Evolutionary conservation across 2,113 vertebrate genomes (phyloP).

Genomic region (Dicrurus megarhynchus): DNA sequence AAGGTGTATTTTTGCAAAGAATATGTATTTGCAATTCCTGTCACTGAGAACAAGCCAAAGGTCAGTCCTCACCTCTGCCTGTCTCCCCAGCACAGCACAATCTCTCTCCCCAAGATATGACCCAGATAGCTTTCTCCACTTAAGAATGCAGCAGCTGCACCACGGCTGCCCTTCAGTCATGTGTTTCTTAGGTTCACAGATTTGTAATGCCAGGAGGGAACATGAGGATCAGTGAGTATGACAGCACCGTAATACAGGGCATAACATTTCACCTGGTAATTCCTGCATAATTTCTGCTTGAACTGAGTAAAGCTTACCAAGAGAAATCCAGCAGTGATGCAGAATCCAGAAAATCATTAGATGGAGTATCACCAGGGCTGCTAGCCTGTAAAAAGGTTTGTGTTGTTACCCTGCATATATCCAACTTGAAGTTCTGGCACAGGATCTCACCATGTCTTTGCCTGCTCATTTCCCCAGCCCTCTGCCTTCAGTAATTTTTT

Average conservation of each 20-base stretch:
- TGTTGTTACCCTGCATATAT: not conserved
- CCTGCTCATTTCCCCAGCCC: not conserved
- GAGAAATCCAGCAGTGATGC: not conserved
- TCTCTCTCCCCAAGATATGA: not conserved
- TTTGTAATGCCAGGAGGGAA: constrained; percentile 31
- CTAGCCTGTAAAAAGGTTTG: not conserved
- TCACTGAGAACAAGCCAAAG: constrained; percentile 14
- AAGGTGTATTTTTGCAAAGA: not conserved
- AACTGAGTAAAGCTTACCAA: not conserved
- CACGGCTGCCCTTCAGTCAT: not conserved
- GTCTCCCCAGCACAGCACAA: not conserved
- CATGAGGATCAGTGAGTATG: constrained; percentile 17
- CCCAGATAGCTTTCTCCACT: not conserved
- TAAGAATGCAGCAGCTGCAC: constrained; percentile 11
- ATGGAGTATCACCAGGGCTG: not conserved
- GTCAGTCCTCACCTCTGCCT: not conserved
- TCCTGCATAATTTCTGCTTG: not conserved
- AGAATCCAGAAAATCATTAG: not conserved
- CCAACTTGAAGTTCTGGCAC: not conserved
- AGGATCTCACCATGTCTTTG: not conserved
- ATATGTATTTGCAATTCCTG: not conserved
- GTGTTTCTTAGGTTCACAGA: not conserved
- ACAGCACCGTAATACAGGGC: not conserved
- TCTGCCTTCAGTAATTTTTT: not conserved
- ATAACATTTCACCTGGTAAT: constrained; percentile 44